These are phyloP conservation scores for Oncopodura yosiiana DNA, from an alignment of 1,140 invertebrate species.

Conservation along the genomic window DNA sequence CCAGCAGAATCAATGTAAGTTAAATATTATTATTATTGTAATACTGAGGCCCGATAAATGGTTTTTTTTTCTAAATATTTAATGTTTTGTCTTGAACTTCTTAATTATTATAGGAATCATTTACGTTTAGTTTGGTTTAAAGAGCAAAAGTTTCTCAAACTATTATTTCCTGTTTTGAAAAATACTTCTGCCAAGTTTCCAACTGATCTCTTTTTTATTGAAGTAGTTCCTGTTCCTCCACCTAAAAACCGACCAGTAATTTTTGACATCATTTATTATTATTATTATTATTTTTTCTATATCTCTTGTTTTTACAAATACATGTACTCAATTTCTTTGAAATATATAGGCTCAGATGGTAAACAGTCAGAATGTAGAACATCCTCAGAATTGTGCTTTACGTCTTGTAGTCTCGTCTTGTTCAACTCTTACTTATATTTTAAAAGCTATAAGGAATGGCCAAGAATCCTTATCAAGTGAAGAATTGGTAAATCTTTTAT, in stretches of 20 bases:
- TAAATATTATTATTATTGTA: neutral
- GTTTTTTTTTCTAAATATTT: neutral
- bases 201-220: slow-evolving; percentile 82
- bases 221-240: slow-evolving; percentile 74
- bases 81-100: neutral
- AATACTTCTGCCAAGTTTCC: slow-evolving; percentile 48
- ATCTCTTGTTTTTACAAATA: neutral
- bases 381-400: slow-evolving; percentile 56
- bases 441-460: slow-evolving; percentile 26
- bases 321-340: slow-evolving; percentile 11
- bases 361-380: slow-evolving; percentile 61
- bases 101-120: slow-evolving; percentile 46
- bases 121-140: slow-evolving; percentile 65
- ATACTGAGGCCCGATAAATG: neutral
- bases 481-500: slow-evolving; percentile 6
- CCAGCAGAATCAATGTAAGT: slow-evolving; percentile 33
- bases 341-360: slow-evolving; percentile 53
- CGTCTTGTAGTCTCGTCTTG: slow-evolving; percentile 37
- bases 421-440: slow-evolving; percentile 17
- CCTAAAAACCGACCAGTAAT: slow-evolving; percentile 70
- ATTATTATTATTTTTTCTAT: neutral
- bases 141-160: slow-evolving; percentile 58
- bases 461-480: slow-evolving; percentile 4
- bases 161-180: slow-evolving; percentile 62
- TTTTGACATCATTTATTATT: slow-evolving; percentile 1